Percentiles rank a stretch among this genome's conserved stretches.
Evolutionary conservation across 2,888 invertebrate genomes (phyloP).

Genomic region (Eugnorisma glareosa): DNA sequence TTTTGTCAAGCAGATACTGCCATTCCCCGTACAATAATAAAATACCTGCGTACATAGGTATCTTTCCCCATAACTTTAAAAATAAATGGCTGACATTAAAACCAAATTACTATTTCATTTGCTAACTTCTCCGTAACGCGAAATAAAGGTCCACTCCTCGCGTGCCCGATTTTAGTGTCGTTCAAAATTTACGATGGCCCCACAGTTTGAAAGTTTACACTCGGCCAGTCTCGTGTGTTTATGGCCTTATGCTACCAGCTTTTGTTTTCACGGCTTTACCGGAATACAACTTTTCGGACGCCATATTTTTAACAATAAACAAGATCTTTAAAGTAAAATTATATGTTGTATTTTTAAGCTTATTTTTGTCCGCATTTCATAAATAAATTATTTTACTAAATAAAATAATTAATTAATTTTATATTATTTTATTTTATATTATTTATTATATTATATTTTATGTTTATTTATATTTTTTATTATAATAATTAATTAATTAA

Average conservation of each 20-base stretch:
- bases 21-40: background rate
- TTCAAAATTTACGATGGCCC: conserved; percentile 61
- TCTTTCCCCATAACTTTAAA: background rate
- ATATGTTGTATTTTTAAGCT: conserved; percentile 1
- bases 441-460: no score
- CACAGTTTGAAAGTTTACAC: conserved; percentile 59
- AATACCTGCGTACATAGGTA: no score
- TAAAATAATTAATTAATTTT: no score
- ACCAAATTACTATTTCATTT: conserved; percentile 13
- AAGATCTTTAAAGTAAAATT: conserved; percentile 5
- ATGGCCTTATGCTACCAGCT: conserved; percentile 46
- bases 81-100: background rate
- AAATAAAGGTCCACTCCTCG: conserved; percentile 49
- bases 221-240: conserved; percentile 41
- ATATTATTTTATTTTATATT: no score
- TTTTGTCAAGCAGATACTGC: background rate
- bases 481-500: no score
- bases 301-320: conserved; percentile 39
- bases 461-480: no score
- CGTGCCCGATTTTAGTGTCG: conserved; percentile 56
- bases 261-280: conserved; percentile 49
- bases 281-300: conserved; percentile 30
- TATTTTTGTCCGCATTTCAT: background rate
- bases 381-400: background rate
- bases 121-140: conserved; percentile 5